These are phyloP conservation scores for Catharus ustulatus DNA, from an alignment of 2,797 vertebrate genomes.

Conservation along the genomic window DNA sequence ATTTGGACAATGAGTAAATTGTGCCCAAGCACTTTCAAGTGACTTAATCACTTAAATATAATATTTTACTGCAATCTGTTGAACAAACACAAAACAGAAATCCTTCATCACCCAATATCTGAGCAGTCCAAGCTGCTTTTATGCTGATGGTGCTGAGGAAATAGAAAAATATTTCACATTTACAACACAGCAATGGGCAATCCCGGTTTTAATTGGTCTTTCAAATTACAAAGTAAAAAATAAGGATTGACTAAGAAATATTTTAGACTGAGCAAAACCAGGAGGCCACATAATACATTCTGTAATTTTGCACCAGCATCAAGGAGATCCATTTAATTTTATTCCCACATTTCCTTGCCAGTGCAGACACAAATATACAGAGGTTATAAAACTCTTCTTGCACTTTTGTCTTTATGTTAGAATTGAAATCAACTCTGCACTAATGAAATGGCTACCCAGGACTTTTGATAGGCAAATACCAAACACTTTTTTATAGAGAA, in stretches of 20 bases:
- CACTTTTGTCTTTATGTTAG: not conserved
- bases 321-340: not conserved
- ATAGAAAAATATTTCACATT: not conserved
- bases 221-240: not conserved
- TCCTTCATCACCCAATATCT: not conserved
- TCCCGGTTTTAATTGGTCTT: not conserved
- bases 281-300: not conserved
- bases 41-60: not conserved
- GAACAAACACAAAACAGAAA: not conserved
- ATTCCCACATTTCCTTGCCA: not conserved
- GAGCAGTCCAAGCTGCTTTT: not conserved
- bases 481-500: not conserved
- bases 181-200: not conserved
- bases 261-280: not conserved
- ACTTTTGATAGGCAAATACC: not conserved
- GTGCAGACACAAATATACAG: not conserved
- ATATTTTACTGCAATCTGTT: not conserved
- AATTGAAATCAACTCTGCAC: not conserved
- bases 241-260: not conserved
- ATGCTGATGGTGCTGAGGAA: not conserved
- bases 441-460: not conserved
- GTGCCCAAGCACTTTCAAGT: not conserved
- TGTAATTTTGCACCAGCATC: not conserved
- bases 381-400: not conserved
- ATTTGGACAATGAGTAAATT: not conserved